Evolutionary conservation across 2,113 vertebrate species (phyloP).

Genomic region (Isichthys henryi): DNA sequence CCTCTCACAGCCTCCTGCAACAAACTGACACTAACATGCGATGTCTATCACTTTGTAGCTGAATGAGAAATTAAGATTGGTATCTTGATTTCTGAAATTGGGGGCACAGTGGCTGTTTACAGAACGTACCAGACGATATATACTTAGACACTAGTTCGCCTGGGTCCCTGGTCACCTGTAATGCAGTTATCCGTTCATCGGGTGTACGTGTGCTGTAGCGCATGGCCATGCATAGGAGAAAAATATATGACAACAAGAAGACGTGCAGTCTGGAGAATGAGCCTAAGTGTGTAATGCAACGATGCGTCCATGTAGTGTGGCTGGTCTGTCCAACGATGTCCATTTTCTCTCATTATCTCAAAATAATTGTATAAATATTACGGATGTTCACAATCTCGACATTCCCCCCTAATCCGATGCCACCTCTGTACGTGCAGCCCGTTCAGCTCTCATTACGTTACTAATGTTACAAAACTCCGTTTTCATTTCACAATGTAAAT

Average conservation of each 20-base stretch:
- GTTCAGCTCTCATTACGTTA: not conserved
- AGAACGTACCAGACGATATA: not conserved
- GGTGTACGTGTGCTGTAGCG: not conserved
- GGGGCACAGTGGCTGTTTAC: constrained; percentile 12
- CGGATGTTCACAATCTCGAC: not conserved
- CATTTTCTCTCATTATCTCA: not conserved
- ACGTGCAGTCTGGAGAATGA: not conserved
- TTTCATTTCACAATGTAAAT: not conserved
- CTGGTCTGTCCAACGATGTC: not conserved
- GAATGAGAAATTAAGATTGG: constrained; percentile 17
- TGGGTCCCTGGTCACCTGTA: not conserved
- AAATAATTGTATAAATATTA: not conserved
- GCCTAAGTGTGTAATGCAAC: not conserved
- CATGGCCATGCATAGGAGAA: not conserved
- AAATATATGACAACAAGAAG: not conserved
- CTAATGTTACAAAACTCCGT: not conserved
- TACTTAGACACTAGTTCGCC: not conserved
- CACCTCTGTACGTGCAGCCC: not conserved
- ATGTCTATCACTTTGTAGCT: constrained; percentile 11
- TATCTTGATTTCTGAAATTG: constrained; percentile 1
- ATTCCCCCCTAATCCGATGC: not conserved
- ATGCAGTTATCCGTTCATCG: not conserved
- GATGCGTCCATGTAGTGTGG: not conserved
- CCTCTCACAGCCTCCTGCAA: not conserved
- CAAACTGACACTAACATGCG: not conserved